Evolutionary conservation across 1,140 invertebrate species (phyloP), one percentile per base, ranked within the genome.

Genomic region (Leptonema lineaticorne): DNA sequence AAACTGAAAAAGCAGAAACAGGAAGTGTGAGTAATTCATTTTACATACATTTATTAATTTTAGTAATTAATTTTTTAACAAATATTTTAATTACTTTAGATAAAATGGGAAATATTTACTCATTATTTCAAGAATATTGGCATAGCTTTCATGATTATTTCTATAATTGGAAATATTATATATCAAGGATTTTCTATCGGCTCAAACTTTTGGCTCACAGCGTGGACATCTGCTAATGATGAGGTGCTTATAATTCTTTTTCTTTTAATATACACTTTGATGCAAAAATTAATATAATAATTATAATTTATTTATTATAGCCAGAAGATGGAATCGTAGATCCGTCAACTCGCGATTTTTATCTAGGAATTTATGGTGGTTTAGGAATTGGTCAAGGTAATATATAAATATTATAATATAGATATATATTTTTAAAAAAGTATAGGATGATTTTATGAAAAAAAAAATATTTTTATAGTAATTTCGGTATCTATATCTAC

Each of bases 151-250:
- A 87, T 89, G 0, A 74, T 90, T 16, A 77, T 88, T 6, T 95
- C 93, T 2, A 82, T 96, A 30, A 59, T 94, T 0, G 87, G 95
- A 78, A 96, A 95, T 78, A 83, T 93, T 11, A 75, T 93, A 14
- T 92, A 91, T 77, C 94, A 95, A 87, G 85, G 85, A 60, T 94
- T 96, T 78, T 90, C 90, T 76, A 92, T 98, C 67, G 91, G 91
- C 68, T 92, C 94, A 26, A 98, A 96, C 81, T 82, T 97, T 69
- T 99, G 96, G 95, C 85, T 98, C 0, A 91, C 92, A 71, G 75
- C 84, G 56, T 98, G 95, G 95, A 92, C 92, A 24, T 87, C 89
- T 69, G 90, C 90, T 72, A 76, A 83, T 72, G 75, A 74, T 48
- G 77, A n/a, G n/a, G 11, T 41, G 9, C 2, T 4, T 41, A 41